A percentile compares a stretch with the other conserved stretches of the same genome.
phyloP scores from a whole-genome alignment of 2,797 vertebrate genomes.

The Telmatherina bonti region DNA sequence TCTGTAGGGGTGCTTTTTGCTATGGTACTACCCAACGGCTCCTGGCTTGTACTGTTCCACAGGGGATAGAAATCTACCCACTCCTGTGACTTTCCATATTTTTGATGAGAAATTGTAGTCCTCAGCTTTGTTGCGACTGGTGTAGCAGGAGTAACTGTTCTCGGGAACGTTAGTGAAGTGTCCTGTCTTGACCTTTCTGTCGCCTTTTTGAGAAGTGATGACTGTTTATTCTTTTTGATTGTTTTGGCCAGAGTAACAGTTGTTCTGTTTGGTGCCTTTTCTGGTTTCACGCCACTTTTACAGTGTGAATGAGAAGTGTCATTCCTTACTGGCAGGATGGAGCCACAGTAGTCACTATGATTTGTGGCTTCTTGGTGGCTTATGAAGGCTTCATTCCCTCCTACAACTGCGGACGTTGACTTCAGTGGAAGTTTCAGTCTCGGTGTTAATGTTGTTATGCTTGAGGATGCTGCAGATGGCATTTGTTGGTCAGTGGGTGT shows the following conservation, averaged over 20 bases:
- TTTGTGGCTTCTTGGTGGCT: constrained; percentile 15
- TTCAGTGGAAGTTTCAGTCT: background rate
- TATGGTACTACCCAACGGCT: background rate
- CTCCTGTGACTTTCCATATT: constrained; percentile 6
- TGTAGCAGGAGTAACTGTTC: background rate
- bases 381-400: constrained; percentile 13
- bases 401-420: background rate
- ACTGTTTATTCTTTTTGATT: background rate
- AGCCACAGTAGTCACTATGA: constrained; percentile 37
- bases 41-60: constrained; percentile 8
- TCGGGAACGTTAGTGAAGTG: constrained; percentile 6
- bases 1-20: background rate
- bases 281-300: constrained; percentile 34
- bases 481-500: background rate
- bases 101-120: background rate
- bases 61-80: constrained; percentile 3
- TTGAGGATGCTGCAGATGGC: constrained; percentile 27
- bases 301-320: constrained; percentile 34
- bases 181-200: constrained; percentile 12
- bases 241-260: constrained; percentile 9
- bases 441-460: constrained; percentile 14
- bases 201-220: constrained; percentile 13
- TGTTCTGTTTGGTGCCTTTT: background rate
- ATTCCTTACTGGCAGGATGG: constrained; percentile 17
- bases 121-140: constrained; percentile 10